Conservation (phyloP, 1,140 invertebrate genomes). For the Linepithema humile region DNA sequence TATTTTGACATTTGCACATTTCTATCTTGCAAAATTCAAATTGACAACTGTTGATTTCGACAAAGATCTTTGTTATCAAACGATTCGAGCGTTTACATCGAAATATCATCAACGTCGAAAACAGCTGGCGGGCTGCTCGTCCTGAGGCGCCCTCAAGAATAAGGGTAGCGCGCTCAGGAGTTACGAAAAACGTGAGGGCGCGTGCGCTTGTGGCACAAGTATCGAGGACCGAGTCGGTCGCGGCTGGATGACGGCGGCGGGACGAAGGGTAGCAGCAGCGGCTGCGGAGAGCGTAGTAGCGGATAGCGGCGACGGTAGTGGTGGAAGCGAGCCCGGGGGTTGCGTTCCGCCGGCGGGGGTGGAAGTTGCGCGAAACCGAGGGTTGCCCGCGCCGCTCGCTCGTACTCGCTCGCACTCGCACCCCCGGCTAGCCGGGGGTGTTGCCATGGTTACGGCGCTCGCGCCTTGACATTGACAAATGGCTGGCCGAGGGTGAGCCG, state of each 20-base stretch:
- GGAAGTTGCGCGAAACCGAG: conserved; percentile 75
- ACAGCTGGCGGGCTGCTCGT: conserved; percentile 49
- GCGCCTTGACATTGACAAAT: conserved; percentile 85
- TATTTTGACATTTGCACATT: not conserved
- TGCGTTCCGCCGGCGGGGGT: conserved; percentile 71
- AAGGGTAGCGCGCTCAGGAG: conserved; percentile 43
- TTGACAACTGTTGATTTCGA: not conserved
- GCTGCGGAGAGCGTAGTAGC: conserved; percentile 23
- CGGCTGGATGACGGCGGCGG: conserved; percentile 7
- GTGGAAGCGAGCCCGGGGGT: conserved; percentile 67
- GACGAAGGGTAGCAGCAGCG: conserved; percentile 55
- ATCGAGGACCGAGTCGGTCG: conserved; percentile 46
- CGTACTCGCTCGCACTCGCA: conserved; percentile 72
- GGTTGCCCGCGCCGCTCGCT: conserved; percentile 73
- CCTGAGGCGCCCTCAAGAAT: conserved; percentile 61
- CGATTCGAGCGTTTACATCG: not conserved
- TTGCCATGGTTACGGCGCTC: conserved; percentile 84
- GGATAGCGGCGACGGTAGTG: conserved; percentile 59
- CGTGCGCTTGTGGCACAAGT: conserved; percentile 52
- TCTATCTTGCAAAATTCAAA: not conserved
- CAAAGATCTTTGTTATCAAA: not conserved
- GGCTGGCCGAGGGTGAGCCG: conserved; percentile 83
- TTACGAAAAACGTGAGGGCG: conserved; percentile 29
- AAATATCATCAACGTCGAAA: conserved; percentile 12
- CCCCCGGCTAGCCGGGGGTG: conserved; percentile 76